Evolutionary conservation across 92 coral and sea anemone species (phyloP), one percentile per base, ranked within the genome.

Genomic region (Anthopleura xanthogrammica): DNA sequence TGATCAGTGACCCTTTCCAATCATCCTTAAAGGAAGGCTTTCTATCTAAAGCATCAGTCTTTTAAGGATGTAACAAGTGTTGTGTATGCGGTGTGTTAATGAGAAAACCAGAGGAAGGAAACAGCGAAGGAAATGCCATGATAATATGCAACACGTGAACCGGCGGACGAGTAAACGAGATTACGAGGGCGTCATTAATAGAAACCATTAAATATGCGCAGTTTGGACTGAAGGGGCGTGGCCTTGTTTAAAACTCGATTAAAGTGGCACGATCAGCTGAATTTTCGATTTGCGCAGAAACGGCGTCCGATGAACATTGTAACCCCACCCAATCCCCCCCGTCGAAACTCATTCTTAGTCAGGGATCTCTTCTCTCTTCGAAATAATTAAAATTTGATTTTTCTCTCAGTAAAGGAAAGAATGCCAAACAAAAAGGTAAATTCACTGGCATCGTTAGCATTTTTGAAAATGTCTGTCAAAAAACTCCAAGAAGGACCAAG

Each of bases 111-210:
- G 70, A 62, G 70, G 70, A 62, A 62, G 70, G 83, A 80, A 80
- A 64, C 60, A 20, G 73, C 83, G n/a, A 60, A 60, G 65, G 83
- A 80, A 80, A 66, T 80, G 22, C 83, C 83, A 41, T 17, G 39
- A 7, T 80, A 79, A 79, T 72, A 29, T 36, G n/a, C 54, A 36
- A 12, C 82, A 80, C 83, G 60, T 80, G 76, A 41, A 4, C 24
- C 11, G 43, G 14, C 29, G 12, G 70, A 62, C 70, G 70, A 62
- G 19, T 62, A 62, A 62, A 62, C 70, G 70, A 62, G 70, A 20
- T 62, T 62, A 62, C 36, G 29, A 62, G 36, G 70, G 70, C 70
- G 70, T 20, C 9, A 1, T 20, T 20, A 62, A 62, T 62, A 62
- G 29, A 20, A 20, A 7, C 70, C 20, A 3, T 20, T 62, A 7